phyloP scores from a whole-genome alignment of 2,888 invertebrate species.

The Ametastegia equiseti region DNA sequence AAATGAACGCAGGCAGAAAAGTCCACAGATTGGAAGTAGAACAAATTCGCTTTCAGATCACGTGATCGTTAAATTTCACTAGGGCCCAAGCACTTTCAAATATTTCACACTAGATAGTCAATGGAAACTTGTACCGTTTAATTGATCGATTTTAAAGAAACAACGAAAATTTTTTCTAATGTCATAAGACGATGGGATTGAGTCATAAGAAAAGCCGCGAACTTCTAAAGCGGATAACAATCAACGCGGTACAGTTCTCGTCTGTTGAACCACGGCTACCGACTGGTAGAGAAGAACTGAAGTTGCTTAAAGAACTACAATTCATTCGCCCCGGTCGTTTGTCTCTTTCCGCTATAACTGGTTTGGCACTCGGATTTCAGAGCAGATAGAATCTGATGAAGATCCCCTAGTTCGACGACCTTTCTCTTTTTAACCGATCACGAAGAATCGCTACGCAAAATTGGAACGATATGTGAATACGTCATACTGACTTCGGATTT shows the following conservation, averaged over 20 bases:
- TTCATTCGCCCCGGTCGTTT: neutral
- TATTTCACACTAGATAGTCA: neutral
- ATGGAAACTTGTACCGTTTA: neutral
- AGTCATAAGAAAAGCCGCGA: neutral
- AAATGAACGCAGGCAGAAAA: neutral
- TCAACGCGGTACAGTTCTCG: neutral
- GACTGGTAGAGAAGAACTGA: conserved; percentile 17
- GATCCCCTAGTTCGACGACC: no score
- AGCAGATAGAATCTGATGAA: neutral
- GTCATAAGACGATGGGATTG: neutral
- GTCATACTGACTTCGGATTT: no score
- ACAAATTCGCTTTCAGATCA: neutral
- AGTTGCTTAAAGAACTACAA: neutral
- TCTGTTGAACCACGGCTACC: neutral
- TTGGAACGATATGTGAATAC: no score
- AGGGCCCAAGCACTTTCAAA: neutral
- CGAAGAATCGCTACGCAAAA: no score
- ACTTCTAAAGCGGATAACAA: neutral
- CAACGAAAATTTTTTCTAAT: neutral
- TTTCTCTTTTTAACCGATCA: no score
- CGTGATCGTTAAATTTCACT: neutral
- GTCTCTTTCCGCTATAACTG: neutral
- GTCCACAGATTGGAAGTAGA: neutral
- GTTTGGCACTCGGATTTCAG: neutral
- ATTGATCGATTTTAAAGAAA: neutral